Conservation (phyloP, 2,797 vertebrate species). For the Allenopithecus nigroviridis region DNA sequence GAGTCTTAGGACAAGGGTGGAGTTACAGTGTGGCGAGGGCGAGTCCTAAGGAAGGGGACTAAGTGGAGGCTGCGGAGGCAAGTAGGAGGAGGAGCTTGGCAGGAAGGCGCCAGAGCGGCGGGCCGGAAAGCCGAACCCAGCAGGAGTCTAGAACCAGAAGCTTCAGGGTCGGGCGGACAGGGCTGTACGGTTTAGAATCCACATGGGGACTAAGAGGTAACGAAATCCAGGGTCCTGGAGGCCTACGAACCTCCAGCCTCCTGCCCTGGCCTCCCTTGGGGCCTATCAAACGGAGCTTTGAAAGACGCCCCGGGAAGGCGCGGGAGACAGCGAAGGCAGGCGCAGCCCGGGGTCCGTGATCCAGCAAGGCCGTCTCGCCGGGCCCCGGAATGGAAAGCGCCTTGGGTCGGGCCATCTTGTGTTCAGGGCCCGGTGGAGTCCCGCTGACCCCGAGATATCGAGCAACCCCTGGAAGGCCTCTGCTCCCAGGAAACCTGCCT, state of each 20-base stretch:
- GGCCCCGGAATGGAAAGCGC: background rate
- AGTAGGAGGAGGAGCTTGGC: background rate
- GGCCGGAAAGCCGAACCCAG: background rate
- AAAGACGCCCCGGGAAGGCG: background rate
- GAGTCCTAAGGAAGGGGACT: background rate
- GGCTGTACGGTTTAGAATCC: background rate
- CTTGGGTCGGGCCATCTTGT: background rate
- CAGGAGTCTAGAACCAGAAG: background rate
- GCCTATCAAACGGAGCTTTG: background rate
- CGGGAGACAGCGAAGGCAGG: fast-evolving
- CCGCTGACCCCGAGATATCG: too few species aligned
- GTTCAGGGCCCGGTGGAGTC: background rate
- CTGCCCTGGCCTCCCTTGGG: background rate
- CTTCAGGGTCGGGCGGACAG: background rate
- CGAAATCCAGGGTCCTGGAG: conserved; percentile 47
- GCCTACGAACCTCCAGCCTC: background rate
- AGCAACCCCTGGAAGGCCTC: background rate
- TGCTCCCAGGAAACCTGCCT: background rate
- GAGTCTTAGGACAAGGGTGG: background rate
- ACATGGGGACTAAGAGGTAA: conserved; percentile 25
- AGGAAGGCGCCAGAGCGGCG: fast-evolving
- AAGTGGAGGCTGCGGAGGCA: background rate
- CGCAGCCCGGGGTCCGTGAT: fast-evolving
- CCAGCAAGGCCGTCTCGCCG: background rate
- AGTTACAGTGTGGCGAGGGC: background rate